Evolutionary conservation across 2,888 invertebrate genomes (phyloP).

Genomic region (Mesorhabditis sp.): DNA sequence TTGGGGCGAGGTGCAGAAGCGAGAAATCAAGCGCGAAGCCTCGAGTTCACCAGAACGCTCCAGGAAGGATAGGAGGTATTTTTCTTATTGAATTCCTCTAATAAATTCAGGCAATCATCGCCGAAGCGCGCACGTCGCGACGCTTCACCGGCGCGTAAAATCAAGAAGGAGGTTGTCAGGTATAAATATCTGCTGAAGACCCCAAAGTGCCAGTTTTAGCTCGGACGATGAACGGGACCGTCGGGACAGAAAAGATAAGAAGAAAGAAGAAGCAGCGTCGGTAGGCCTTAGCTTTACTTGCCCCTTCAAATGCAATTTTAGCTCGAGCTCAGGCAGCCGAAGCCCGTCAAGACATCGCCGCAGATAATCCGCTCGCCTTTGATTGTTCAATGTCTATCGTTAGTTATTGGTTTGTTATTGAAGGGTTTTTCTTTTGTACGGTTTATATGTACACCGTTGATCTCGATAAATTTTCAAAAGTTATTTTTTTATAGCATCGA

Average conservation of each 20-base stretch:
- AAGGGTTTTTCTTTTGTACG: too few species aligned
- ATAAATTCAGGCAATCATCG: not conserved
- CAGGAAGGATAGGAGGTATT: not conserved
- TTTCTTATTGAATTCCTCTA: not conserved
- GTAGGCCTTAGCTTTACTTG: too few species aligned
- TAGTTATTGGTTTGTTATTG: too few species aligned
- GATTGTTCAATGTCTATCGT: too few species aligned
- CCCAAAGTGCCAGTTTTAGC: not conserved
- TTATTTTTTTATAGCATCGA: too few species aligned
- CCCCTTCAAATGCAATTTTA: too few species aligned
- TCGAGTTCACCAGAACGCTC: not conserved
- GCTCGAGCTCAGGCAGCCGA: too few species aligned
- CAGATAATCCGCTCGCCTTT: too few species aligned
- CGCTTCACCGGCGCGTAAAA: not conserved
- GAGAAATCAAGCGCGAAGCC: not conserved
- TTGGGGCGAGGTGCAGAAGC: not conserved
- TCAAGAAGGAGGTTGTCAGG: conserved; percentile 4
- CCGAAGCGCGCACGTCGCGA: not conserved
- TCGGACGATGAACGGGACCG: not conserved
- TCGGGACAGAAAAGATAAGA: not conserved
- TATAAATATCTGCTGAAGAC: not conserved
- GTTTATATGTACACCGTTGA: too few species aligned
- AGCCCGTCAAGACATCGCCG: too few species aligned
- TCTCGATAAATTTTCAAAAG: too few species aligned
- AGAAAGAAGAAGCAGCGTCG: not conserved